phyloP scores from a whole-genome alignment of 2,113 vertebrate species.

The Columba livia region DNA sequence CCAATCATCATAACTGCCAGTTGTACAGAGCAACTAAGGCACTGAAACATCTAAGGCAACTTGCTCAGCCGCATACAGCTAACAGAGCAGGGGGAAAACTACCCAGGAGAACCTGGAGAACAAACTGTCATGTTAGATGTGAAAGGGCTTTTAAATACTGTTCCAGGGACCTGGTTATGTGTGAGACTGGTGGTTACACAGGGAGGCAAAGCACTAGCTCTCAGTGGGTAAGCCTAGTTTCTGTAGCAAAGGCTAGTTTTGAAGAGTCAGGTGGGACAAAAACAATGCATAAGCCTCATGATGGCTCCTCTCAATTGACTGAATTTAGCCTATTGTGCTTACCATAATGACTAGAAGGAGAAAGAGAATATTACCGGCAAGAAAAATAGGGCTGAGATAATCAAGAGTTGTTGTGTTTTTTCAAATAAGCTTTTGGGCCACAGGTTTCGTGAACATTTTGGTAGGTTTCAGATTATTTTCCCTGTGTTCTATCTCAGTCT shows the following conservation, averaged over 20 bases:
- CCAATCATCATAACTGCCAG: neutral
- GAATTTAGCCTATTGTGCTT: neutral
- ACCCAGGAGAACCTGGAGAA: neutral
- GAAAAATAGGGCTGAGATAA: neutral
- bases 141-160: neutral
- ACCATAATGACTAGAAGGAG: neutral
- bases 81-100: neutral
- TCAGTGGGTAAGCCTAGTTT: neutral
- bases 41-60: neutral
- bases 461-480: neutral
- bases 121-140: neutral
- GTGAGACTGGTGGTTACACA: neutral
- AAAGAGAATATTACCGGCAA: neutral
- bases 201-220: neutral
- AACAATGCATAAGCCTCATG: neutral
- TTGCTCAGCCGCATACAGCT: neutral
- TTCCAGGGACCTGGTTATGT: neutral
- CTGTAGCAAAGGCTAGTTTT: neutral
- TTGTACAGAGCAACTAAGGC: fast-evolving
- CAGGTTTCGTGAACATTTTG: neutral
- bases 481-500: neutral
- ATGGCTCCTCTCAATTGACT: neutral
- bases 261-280: neutral
- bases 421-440: neutral
- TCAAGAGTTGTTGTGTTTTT: neutral